These are phyloP conservation scores for Tetragnatha versicolor DNA, from an alignment of 1,140 invertebrate species.

Conservation along the genomic window DNA sequence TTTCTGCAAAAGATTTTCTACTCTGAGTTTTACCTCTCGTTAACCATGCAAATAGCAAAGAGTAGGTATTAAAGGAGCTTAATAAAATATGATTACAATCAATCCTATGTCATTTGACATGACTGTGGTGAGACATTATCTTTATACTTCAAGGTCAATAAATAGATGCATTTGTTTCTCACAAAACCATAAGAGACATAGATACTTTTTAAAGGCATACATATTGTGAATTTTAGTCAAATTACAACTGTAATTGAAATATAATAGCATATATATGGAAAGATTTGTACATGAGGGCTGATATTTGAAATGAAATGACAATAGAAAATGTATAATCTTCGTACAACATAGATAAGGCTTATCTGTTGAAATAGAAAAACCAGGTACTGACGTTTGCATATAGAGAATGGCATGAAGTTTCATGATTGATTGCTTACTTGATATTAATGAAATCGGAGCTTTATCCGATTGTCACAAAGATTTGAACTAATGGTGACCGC, in stretches of 20 bases:
- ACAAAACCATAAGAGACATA: slow-evolving; percentile 23
- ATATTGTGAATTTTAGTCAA: slow-evolving; percentile 11
- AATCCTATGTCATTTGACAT: slow-evolving; percentile 28
- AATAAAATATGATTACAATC: slow-evolving; percentile 31
- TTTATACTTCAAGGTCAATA: background rate
- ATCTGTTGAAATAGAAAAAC: slow-evolving; percentile 48
- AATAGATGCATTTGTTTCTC: slow-evolving; percentile 25
- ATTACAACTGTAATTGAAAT: slow-evolving; percentile 17
- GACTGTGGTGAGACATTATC: slow-evolving; percentile 23
- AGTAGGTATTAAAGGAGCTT: slow-evolving; percentile 1
- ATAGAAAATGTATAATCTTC: slow-evolving; percentile 33
- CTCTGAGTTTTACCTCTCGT: background rate
- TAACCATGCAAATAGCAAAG: slow-evolving; percentile 35
- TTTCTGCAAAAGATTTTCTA: too few species aligned
- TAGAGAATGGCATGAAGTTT: background rate
- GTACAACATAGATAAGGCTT: slow-evolving; percentile 32
- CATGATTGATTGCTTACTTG: slow-evolving; percentile 33
- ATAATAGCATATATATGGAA: slow-evolving; percentile 38
- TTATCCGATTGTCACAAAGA: slow-evolving; percentile 33
- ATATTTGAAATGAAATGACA: slow-evolving; percentile 38
- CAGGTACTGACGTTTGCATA: slow-evolving; percentile 45
- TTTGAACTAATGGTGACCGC: slow-evolving; percentile 13
- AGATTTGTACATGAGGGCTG: slow-evolving; percentile 37
- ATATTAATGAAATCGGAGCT: slow-evolving; percentile 36
- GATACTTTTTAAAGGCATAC: slow-evolving; percentile 28